phyloP scores from a whole-genome alignment of 2,797 vertebrate genomes.

The Pipistrellus pipistrellus region DNA sequence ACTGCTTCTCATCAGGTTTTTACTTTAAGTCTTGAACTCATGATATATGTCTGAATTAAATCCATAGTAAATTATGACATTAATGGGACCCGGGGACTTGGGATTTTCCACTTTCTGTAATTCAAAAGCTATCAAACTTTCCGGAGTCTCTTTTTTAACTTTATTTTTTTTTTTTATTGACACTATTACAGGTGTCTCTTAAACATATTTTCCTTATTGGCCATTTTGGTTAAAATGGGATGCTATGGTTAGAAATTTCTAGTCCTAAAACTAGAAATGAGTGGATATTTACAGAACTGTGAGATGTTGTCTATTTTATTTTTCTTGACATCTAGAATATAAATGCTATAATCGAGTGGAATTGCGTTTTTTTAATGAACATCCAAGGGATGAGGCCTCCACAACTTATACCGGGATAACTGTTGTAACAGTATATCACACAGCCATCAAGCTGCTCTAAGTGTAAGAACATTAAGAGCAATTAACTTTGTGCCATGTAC shows the following conservation, averaged over 20 bases:
- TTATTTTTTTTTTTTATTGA: neutral
- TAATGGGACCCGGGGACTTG: neutral
- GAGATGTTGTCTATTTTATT: neutral
- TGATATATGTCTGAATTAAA: neutral
- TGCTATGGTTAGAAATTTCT: constrained; percentile 37
- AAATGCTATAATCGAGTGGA: neutral
- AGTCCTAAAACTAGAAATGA: constrained; percentile 18
- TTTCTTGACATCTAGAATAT: constrained; percentile 13
- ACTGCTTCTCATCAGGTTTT: constrained; percentile 39
- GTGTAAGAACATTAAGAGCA: neutral
- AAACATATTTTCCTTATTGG: neutral
- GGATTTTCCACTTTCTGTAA: neutral
- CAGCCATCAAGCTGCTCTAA: neutral
- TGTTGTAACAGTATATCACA: neutral
- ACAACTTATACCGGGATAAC: neutral
- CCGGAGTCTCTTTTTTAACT: neutral
- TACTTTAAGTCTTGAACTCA: neutral
- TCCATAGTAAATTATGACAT: neutral
- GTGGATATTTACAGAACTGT: constrained; percentile 1
- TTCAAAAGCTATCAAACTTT: constrained; percentile 14
- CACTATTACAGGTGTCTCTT: neutral
- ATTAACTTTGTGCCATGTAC: neutral
- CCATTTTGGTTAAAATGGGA: constrained; percentile 24
- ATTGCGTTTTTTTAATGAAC: neutral
- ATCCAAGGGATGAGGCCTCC: neutral